Base-by-base conservation (phyloP, 2,888 invertebrate genomes). In the Deilephila porcellus region DNA sequence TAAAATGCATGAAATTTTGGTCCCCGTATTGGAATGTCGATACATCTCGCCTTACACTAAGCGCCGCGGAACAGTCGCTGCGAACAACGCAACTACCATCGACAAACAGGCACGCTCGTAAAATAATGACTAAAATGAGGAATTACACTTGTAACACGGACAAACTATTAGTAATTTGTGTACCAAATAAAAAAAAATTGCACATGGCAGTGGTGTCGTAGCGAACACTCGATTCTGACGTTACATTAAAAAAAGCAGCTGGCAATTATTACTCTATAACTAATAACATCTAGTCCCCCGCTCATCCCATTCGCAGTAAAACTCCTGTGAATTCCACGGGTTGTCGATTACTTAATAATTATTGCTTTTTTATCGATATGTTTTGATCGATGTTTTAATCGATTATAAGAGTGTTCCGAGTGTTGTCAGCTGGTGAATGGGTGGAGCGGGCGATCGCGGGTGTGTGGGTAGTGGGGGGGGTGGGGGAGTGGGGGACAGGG, bases 181-280 rank as follows among this genome's bases (percentile, higher is more conserved):
- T 90, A 88, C 83, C 82, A 82, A 83, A 82, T 85, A 82, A 86
- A 89, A 85, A 32, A 88, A 88, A 91, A 92, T 93, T 93, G 94
- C 93, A 93, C 93, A 90, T 93, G 94, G 93, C 94, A 93, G 93
- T 94, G 93, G 91, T 89, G 86, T 91, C 88, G 88, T 90, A 92
- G 91, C 92, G 88, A 91, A 92, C 91, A 92, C 91, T 90, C 90
- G 87, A 86, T 87, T 86, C 88, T 87, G 88, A 91, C 86, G 85
- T 90, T 91, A 91, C 88, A 90, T 85, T 87, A 86, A 86, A 87
- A 82, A 87, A 93, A 93, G 93, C 93, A 90, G 94, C 93, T 94
- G 94, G 94, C 94, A 93, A 92, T 93, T 45, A 45, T 45, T 92
- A 93, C 89, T 88, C 91, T 92, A 93, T 83, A 86, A 82, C 90